phyloP scores from a whole-genome alignment of 2,113 vertebrate species.

The Eudyptes chrysolophus region DNA sequence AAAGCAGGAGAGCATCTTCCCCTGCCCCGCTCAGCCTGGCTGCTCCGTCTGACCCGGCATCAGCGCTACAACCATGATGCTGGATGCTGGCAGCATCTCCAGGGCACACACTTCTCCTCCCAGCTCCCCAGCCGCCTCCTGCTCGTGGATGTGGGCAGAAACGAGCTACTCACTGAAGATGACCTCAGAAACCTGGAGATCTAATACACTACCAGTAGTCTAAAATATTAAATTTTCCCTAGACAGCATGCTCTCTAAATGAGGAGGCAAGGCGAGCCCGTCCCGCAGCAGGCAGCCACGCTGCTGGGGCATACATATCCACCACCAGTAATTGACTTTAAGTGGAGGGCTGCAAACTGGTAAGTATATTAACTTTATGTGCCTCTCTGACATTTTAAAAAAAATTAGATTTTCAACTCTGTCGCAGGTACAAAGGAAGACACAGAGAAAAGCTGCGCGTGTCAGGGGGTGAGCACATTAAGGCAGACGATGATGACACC shows the following conservation, averaged over 20 bases:
- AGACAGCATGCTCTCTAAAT: neutral
- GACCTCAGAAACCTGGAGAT: conserved; percentile 3
- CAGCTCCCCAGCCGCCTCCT: neutral
- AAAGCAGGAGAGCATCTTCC: neutral
- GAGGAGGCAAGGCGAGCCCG: neutral
- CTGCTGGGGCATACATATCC: neutral
- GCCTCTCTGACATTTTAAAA: neutral
- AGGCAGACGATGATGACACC: conserved; percentile 67
- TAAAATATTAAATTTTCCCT: conserved; percentile 23
- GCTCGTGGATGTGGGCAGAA: neutral
- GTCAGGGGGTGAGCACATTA: conserved; percentile 44
- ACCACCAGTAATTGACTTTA: neutral
- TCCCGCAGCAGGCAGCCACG: neutral
- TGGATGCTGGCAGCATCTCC: neutral
- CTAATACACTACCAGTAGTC: neutral
- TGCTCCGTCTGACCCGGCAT: neutral
- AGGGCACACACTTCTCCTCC: neutral
- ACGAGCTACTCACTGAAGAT: neutral
- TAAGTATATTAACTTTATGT: conserved; percentile 44
- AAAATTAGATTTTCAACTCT: conserved; percentile 25
- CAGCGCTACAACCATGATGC: rapidly evolving
- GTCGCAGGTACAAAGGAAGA: neutral
- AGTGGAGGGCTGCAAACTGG: neutral
- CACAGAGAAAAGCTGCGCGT: conserved; percentile 22
- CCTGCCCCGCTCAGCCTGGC: neutral